Conservation (phyloP, 2,113 vertebrate genomes). For the Chaenogobius annularis region DNA sequence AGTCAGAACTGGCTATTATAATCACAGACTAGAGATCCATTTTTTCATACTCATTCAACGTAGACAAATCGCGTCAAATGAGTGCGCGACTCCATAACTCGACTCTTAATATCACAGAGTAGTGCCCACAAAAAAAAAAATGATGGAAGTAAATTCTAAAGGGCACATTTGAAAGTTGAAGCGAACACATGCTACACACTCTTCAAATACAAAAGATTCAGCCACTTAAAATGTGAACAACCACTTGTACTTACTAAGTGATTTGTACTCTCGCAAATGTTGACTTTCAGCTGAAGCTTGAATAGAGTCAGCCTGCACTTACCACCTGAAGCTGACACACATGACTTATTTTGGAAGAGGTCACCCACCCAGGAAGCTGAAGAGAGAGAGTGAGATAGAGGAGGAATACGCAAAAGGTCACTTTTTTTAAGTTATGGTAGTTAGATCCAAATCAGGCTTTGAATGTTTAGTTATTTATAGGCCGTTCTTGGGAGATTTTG, state of each 20-base stretch:
- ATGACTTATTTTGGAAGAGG: slow-evolving; percentile 5
- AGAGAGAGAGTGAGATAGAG: not conserved
- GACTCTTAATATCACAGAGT: no score
- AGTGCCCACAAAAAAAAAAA: no score
- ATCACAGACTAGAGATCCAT: no score
- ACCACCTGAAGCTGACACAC: not conserved
- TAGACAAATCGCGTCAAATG: no score
- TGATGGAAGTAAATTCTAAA: not conserved
- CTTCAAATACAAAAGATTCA: not conserved
- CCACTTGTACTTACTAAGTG: not conserved
- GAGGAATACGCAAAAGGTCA: not conserved
- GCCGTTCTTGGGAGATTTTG: slow-evolving; percentile 1
- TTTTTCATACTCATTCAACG: no score
- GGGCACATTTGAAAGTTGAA: slow-evolving; percentile 2
- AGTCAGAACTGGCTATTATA: no score
- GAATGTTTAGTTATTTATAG: no score
- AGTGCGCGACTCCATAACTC: no score
- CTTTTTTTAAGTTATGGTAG: no score
- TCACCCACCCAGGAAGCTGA: not conserved
- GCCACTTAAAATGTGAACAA: not conserved
- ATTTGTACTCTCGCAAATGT: not conserved
- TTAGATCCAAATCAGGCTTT: no score
- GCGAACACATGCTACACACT: not conserved
- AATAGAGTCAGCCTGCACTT: not conserved
- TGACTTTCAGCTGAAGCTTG: not conserved